Base-by-base conservation (phyloP, 1,140 invertebrate genomes). In the Bombus balteatus region DNA sequence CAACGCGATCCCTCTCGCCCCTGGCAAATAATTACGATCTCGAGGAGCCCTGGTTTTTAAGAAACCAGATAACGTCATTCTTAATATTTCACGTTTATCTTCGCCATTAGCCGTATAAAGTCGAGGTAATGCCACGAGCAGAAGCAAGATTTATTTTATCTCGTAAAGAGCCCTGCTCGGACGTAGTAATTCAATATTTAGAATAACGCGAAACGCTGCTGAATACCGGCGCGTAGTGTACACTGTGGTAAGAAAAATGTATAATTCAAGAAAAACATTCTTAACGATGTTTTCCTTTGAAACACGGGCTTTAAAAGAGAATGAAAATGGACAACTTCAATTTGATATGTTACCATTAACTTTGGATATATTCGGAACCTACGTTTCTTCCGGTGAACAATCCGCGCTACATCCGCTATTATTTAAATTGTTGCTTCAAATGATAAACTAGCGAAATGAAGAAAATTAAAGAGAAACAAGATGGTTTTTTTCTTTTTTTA, bases 31-130 rank as follows among this genome's bases (percentile, higher is more conserved):
- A 71, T 41, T 41, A n/a, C 39, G 28, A 71, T 41, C 18, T 28
- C 28, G 22, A 41, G 25, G 1, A 71, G 28, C 25, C 25, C 12
- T 3, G 9, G n/a, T 28, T 32, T 47, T 43, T 32, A 22, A 43
- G 71, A 43, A 32, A 43, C n/a, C 32, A 75, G 32, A 75, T 53
- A 75, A 75, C 41, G 73, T 41, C 43, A 53, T 75, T 75, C n/a
- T 75, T 75, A 75, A 75, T 75, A 75, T 53, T 47, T 75, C 73
- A 75, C 43, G 32, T 75, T 75, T 53, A 75, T 75, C 73, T 34
- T 13, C 43, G 43, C 73, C 41, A 53, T 75, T 75, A 75, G n/a
- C 73, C 41, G 32, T 74, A 53, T 53, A 74, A 74, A 47, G 73
- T 53, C 73, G 34, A 10, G 41, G 43, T 34, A 34, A 75, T 53